phyloP scores from a whole-genome alignment of 2,888 invertebrate genomes.

The Spatulosminthurus flaviceps region DNA sequence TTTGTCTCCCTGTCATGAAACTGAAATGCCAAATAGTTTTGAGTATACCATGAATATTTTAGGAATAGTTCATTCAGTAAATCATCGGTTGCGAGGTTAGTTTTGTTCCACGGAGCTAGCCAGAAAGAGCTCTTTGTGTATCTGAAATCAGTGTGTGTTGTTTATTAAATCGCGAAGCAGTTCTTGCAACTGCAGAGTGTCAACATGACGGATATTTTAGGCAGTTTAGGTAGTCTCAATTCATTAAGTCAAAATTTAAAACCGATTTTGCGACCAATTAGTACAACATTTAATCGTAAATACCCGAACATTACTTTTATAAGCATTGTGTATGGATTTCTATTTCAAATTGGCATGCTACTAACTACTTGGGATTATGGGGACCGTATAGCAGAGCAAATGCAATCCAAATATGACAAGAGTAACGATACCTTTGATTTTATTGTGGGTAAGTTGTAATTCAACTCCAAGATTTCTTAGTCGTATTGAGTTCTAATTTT shows the following conservation, averaged over 20 bases:
- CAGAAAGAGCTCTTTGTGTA: too few species aligned
- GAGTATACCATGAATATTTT: too few species aligned
- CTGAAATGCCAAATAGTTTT: too few species aligned
- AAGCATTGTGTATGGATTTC: background rate
- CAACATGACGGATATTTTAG: background rate
- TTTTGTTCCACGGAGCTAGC: too few species aligned
- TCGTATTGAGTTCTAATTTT: too few species aligned
- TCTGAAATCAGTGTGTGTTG: too few species aligned
- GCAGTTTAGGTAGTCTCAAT: background rate
- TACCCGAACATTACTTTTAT: background rate
- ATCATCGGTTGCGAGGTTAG: too few species aligned
- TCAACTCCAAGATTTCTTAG: too few species aligned
- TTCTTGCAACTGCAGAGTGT: too few species aligned
- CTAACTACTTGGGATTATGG: background rate
- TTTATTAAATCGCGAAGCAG: too few species aligned
- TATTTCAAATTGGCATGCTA: background rate
- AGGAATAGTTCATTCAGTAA: too few species aligned
- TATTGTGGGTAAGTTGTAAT: conserved; percentile 5
- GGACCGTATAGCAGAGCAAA: background rate
- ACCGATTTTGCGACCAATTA: background rate
- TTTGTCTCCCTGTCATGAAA: too few species aligned
- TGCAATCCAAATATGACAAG: background rate
- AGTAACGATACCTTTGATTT: background rate
- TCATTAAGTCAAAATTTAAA: background rate
- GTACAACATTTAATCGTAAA: background rate